phyloP scores from a whole-genome alignment of 2,113 vertebrate genomes.

The Ariopsis seemanni region DNA sequence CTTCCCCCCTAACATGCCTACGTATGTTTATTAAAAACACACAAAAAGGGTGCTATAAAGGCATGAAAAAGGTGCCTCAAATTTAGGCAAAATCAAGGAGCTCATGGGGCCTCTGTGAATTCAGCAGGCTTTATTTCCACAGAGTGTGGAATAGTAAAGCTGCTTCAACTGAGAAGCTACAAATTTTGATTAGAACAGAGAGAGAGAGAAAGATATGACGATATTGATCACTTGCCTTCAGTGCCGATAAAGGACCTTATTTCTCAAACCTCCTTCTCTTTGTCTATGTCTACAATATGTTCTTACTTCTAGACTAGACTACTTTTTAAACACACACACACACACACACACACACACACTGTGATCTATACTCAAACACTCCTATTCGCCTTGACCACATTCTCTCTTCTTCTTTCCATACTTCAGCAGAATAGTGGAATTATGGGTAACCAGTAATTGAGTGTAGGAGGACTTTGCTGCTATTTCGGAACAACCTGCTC shows the following conservation, averaged over 20 bases:
- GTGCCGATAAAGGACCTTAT: not conserved
- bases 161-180: too few relatives aligned
- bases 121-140: not conserved
- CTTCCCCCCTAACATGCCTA: too few relatives aligned
- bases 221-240: constrained; percentile 11
- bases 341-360: constrained; percentile 27
- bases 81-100: not conserved
- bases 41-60: not conserved
- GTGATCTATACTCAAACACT: constrained; percentile 37
- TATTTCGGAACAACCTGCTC: constrained; percentile 15
- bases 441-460: constrained; percentile 21
- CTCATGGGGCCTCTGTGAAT: not conserved
- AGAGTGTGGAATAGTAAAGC: not conserved
- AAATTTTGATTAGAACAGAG: not conserved
- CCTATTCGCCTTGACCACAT: constrained; percentile 28
- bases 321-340: constrained; percentile 16
- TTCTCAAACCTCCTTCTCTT: constrained; percentile 3
- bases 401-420: not conserved
- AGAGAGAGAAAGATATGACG: not conserved
- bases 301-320: constrained; percentile 9
- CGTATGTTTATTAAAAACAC: too few relatives aligned
- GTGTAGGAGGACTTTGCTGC: not conserved
- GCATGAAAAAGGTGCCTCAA: not conserved
- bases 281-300: constrained; percentile 13
- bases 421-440: constrained; percentile 16